phyloP scores from a whole-genome alignment of 2,888 invertebrate genomes.

The Vanessa cardui region DNA sequence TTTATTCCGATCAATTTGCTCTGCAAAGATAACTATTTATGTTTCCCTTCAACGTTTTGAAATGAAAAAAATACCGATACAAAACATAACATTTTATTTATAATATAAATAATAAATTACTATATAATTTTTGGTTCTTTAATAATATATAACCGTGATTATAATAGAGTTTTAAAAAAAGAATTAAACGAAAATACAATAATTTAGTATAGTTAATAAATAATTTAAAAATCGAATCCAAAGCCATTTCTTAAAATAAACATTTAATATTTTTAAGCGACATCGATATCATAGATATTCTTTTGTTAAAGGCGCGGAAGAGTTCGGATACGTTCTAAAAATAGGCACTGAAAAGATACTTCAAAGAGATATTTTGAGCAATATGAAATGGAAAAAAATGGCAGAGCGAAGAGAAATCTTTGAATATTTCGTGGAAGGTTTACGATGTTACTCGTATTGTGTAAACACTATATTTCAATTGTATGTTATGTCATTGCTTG shows the following conservation, averaged over 20 bases:
- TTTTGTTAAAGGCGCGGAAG: constrained; percentile 11
- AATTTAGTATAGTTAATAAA: no score
- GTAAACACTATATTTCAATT: no score
- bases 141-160: no score
- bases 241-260: background rate
- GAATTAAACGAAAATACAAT: no score
- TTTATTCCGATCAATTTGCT: constrained; percentile 46
- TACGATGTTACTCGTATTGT: background rate
- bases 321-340: constrained; percentile 20
- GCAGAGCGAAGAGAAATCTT: constrained; percentile 14
- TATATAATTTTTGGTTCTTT: no score
- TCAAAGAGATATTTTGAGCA: constrained; percentile 25
- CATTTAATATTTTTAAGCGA: background rate
- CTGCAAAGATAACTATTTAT: constrained; percentile 42
- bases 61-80: constrained; percentile 1
- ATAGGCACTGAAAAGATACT: constrained; percentile 25
- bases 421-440: constrained; percentile 22
- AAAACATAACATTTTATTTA: background rate
- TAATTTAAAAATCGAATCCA: no score
- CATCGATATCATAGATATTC: background rate
- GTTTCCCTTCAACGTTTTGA: constrained; percentile 36
- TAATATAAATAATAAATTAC: background rate
- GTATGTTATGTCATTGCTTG: no score
- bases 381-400: constrained; percentile 35
- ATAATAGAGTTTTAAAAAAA: no score